Conservation (phyloP, 2,113 vertebrate species). For the Centropus unirufus region DNA sequence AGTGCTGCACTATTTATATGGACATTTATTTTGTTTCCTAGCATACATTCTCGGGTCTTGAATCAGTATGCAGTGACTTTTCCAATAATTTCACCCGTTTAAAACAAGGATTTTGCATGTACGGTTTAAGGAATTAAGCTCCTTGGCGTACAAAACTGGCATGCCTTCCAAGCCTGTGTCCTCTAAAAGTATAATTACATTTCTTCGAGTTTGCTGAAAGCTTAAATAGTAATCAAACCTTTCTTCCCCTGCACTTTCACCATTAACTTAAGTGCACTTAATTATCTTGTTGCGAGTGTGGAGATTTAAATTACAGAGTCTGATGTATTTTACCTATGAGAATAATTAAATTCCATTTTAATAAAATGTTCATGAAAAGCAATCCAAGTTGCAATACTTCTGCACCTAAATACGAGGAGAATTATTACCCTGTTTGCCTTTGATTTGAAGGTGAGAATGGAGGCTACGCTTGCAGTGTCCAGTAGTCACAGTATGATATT, state of each 20-base stretch:
- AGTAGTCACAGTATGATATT: neutral
- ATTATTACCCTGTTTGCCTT: neutral
- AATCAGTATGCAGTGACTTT: neutral
- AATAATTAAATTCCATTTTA: neutral
- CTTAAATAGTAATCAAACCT: neutral
- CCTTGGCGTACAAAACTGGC: neutral
- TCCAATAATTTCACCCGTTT: neutral
- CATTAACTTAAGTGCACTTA: neutral
- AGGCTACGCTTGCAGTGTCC: neutral
- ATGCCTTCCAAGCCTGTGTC: neutral
- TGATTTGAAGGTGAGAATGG: neutral
- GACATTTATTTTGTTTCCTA: slow-evolving; percentile 20
- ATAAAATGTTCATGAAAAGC: neutral
- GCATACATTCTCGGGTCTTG: neutral
- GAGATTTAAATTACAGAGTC: neutral
- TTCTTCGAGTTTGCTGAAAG: neutral
- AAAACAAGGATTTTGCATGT: neutral
- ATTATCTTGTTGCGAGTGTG: neutral
- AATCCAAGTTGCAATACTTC: neutral
- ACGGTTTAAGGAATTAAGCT: neutral
- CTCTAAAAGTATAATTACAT: neutral
- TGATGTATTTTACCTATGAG: neutral
- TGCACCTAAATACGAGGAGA: neutral
- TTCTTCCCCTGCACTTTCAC: neutral
- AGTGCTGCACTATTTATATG: neutral